Evolutionary conservation across 2,113 vertebrate genomes (phyloP).

Genomic region (Tachysurus fulvidraco): DNA sequence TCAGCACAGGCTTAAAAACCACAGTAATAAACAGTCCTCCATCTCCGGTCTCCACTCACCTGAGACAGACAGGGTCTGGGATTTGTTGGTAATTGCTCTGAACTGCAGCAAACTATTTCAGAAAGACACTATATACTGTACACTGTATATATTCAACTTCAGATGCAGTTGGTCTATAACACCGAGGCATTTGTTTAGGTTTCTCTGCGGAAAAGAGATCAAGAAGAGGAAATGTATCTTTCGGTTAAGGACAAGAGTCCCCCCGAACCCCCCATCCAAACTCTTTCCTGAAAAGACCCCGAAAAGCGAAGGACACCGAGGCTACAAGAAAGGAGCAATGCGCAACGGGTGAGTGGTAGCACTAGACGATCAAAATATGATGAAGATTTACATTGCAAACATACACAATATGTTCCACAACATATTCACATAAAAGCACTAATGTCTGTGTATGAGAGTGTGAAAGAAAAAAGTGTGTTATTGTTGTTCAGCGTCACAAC

Average conservation of each 20-base stretch:
- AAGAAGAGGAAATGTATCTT: constrained; percentile 99
- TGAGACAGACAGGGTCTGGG: neutral
- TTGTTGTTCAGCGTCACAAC: neutral
- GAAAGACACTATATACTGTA: neutral
- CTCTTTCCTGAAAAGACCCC: constrained; percentile 83
- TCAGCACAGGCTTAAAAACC: neutral
- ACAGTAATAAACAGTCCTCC: neutral
- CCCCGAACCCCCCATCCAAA: constrained; percentile 87
- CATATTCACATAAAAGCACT: neutral
- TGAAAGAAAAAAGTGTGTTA: too few species aligned
- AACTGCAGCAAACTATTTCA: neutral
- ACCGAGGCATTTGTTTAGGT: constrained; percentile 69
- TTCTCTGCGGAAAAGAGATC: constrained; percentile 94
- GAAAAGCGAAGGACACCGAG: constrained; percentile 65
- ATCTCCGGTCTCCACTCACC: neutral
- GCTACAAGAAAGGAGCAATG: constrained; percentile 73
- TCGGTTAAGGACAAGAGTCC: constrained; percentile 87
- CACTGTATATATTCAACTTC: neutral
- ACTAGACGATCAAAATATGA: neutral
- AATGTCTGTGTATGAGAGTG: too few species aligned
- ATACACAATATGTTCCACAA: neutral
- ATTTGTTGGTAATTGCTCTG: neutral
- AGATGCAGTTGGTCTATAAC: neutral
- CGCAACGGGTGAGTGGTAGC: constrained; percentile 69
- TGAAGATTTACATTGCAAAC: neutral